A percentile compares a stretch with the other conserved stretches of the same genome.
phyloP scores from a whole-genome alignment of 1,140 invertebrate genomes.

The Diorhabda sublineata region DNA sequence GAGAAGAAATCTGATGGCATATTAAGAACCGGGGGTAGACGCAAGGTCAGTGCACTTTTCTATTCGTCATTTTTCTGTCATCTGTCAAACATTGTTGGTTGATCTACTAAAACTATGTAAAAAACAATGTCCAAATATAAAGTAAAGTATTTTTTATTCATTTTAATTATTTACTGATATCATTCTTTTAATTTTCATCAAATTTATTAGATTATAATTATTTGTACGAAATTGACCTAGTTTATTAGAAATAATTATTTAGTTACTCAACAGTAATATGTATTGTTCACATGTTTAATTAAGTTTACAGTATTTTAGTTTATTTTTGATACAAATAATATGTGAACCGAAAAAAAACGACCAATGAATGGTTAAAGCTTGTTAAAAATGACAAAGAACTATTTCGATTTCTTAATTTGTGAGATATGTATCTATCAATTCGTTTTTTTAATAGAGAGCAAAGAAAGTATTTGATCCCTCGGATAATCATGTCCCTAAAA shows the following conservation, averaged over 20 bases:
- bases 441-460: slow-evolving; percentile 46
- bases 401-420: not conserved
- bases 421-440: not conserved
- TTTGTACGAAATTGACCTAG: too few species aligned
- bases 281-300: too few species aligned
- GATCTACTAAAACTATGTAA: slow-evolving; percentile 7
- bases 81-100: not conserved
- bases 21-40: slow-evolving; percentile 38
- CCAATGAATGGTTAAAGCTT: not conserved
- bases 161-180: too few species aligned
- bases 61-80: not conserved
- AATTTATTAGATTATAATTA: too few species aligned
- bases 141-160: not conserved
- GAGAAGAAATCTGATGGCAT: slow-evolving; percentile 30
- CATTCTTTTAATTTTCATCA: too few species aligned
- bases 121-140: slow-evolving; percentile 13
- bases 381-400: not conserved
- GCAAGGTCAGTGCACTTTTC: slow-evolving; percentile 39
- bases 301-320: too few species aligned
- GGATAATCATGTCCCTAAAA: slow-evolving; percentile 66
- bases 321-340: not conserved
- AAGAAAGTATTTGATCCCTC: slow-evolving; percentile 79
- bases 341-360: not conserved
- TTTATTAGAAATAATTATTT: too few species aligned
- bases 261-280: too few species aligned